These are phyloP conservation scores for Clarias magur DNA, from an alignment of 2,113 vertebrate genomes.

Conservation along the genomic window DNA sequence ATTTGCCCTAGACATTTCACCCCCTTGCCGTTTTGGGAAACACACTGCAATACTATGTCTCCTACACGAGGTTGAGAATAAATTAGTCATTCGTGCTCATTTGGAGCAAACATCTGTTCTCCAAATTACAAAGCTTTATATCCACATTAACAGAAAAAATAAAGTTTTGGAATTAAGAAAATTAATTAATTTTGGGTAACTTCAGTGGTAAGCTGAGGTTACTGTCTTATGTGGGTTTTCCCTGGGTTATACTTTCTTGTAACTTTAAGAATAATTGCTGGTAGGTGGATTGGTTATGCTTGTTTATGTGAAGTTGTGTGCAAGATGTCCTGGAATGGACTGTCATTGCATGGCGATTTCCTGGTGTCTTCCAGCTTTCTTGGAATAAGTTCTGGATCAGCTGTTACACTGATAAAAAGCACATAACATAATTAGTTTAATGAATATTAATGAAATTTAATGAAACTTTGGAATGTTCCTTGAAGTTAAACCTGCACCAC, in stretches of 20 bases:
- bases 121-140: not conserved
- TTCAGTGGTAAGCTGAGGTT: not conserved
- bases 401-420: not conserved
- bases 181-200: not conserved
- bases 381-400: not conserved
- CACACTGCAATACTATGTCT: not conserved
- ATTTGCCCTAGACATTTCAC: not conserved
- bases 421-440: not conserved
- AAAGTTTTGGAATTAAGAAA: not conserved
- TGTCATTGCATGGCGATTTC: not conserved
- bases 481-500: too few relatives aligned
- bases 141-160: not conserved
- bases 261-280: not conserved
- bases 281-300: not conserved
- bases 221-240: not conserved
- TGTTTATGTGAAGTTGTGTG: not conserved
- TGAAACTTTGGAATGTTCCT: too few relatives aligned
- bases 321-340: not conserved
- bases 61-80: not conserved
- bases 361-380: not conserved
- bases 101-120: not conserved
- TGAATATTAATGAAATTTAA: not conserved
- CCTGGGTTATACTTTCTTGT: not conserved
- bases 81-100: not conserved
- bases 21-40: slow-evolving; percentile 7